Percentiles rank a stretch among this genome's conserved stretches.
Conservation (phyloP, 2,888 invertebrate genomes). For the Formica aserva region DNA sequence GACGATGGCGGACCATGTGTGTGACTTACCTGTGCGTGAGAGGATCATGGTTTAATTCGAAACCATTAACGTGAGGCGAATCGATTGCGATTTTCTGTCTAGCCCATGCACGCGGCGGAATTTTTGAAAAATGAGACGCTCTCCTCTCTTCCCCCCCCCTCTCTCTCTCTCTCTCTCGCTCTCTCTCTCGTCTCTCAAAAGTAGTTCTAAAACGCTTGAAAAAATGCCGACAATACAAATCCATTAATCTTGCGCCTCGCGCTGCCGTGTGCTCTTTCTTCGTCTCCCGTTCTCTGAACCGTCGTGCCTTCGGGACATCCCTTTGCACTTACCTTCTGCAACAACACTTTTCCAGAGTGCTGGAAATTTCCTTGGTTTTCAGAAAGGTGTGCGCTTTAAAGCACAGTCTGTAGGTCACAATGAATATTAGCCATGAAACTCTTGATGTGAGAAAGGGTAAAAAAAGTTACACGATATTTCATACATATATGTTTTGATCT, state of each 20-base stretch:
- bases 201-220: slow-evolving; percentile 85
- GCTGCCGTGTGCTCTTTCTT: slow-evolving; percentile 61
- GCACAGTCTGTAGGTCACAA: neutral
- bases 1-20: slow-evolving; percentile 16
- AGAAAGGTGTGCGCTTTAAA: slow-evolving; percentile 29
- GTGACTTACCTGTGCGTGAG: slow-evolving; percentile 54
- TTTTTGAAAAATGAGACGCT: slow-evolving; percentile 85
- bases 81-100: slow-evolving; percentile 83
- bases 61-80: slow-evolving; percentile 83
- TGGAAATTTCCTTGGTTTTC: slow-evolving; percentile 21
- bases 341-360: slow-evolving; percentile 66
- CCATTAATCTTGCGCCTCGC: slow-evolving; percentile 84
- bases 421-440: neutral
- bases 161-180: neutral
- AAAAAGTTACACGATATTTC: neutral
- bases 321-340: slow-evolving; percentile 82
- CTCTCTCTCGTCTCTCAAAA: slow-evolving; percentile 80
- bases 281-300: slow-evolving; percentile 62
- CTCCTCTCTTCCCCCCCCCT: slow-evolving; percentile 63
- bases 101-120: slow-evolving; percentile 67
- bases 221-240: slow-evolving; percentile 85
- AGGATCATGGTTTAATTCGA: slow-evolving; percentile 80
- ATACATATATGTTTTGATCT: neutral
- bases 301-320: slow-evolving; percentile 79
- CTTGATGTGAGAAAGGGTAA: neutral